Conservation (phyloP, 2,888 invertebrate species). For the Muschampia plurimacula region DNA sequence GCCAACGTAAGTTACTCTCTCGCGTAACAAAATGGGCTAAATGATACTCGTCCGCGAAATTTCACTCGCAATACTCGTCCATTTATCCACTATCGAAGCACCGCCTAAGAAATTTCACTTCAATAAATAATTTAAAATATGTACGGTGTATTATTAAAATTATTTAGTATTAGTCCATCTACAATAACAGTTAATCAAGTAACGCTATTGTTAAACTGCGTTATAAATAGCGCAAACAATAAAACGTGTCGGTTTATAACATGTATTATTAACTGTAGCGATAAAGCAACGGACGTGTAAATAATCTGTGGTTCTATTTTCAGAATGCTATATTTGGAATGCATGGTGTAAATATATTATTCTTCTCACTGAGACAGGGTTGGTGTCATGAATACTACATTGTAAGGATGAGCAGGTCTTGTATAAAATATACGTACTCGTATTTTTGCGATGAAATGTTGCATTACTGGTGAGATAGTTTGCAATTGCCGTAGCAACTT, state of each 20-base stretch:
- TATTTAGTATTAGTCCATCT: neutral
- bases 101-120: too few species aligned
- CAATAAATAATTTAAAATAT: too few species aligned
- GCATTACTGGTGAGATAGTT: too few species aligned
- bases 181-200: neutral
- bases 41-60: too few species aligned
- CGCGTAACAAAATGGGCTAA: too few species aligned
- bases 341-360: constrained; percentile 54
- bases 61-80: too few species aligned
- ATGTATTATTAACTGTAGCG: constrained; percentile 21
- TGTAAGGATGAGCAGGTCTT: too few species aligned
- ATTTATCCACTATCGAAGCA: too few species aligned
- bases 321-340: constrained; percentile 65
- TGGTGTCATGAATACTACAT: neutral
- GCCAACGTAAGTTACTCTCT: too few species aligned
- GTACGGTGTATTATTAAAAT: neutral
- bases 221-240: constrained; percentile 21
- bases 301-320: constrained; percentile 49
- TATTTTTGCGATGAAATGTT: too few species aligned
- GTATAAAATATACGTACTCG: too few species aligned
- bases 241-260: constrained; percentile 16
- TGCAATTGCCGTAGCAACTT: too few species aligned
- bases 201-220: constrained; percentile 10
- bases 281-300: constrained; percentile 45
- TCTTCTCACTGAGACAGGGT: neutral